Evolutionary conservation across 2,888 invertebrate species (phyloP).

Genomic region (Galerucella nymphaeae): DNA sequence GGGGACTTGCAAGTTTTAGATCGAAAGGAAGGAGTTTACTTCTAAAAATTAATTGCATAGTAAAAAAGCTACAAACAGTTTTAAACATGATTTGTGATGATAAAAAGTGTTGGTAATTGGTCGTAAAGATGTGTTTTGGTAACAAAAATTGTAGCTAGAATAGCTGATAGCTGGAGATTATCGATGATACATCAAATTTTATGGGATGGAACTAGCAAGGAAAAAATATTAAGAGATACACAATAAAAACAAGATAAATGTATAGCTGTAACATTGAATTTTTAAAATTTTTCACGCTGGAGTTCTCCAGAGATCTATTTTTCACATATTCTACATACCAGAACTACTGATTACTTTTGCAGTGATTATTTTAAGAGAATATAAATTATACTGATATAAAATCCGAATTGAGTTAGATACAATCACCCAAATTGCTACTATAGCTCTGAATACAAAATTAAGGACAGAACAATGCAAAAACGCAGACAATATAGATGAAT

Average conservation of each 20-base stretch:
- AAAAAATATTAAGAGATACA: neutral
- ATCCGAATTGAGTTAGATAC: too few species aligned
- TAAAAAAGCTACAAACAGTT: conserved; percentile 40
- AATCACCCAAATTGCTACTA: too few species aligned
- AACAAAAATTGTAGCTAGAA: conserved; percentile 17
- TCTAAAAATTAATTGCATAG: conserved; percentile 46
- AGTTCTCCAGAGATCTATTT: too few species aligned
- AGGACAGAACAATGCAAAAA: too few species aligned
- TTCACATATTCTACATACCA: too few species aligned
- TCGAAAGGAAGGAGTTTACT: conserved; percentile 39
- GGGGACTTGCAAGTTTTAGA: conserved; percentile 13
- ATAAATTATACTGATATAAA: too few species aligned
- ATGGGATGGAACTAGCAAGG: neutral
- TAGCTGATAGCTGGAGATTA: neutral
- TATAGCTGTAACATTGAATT: too few species aligned
- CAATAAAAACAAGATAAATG: neutral
- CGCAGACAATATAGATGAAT: too few species aligned
- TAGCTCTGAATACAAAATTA: too few species aligned
- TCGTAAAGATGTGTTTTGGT: conserved; percentile 38
- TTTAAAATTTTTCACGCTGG: too few species aligned
- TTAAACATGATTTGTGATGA: conserved; percentile 44
- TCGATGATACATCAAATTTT: neutral
- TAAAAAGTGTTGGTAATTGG: conserved; percentile 44
- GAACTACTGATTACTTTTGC: too few species aligned
- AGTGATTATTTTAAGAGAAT: too few species aligned